Evolutionary conservation across 2,888 invertebrate species (phyloP).

Genomic region (Drosophila phalerata): DNA sequence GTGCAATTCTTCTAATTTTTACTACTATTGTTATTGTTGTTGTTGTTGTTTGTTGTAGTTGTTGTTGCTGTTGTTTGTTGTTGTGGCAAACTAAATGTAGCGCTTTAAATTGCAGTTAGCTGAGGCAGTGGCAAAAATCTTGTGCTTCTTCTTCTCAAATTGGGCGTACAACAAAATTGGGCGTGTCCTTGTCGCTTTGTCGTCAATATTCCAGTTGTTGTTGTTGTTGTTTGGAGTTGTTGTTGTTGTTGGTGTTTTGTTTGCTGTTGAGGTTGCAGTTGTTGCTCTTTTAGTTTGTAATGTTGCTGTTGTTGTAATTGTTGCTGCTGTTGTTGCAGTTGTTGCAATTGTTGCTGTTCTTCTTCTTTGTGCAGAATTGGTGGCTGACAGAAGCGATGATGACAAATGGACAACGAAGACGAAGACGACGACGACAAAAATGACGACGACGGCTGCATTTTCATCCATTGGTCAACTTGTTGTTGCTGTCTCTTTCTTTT

Average conservation of each 20-base stretch:
- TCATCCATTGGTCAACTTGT: slow-evolving; percentile 82
- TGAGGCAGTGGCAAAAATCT: slow-evolving; percentile 47
- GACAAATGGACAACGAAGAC: slow-evolving; percentile 82
- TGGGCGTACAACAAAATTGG: slow-evolving; percentile 35
- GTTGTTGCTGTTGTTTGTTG: slow-evolving; percentile 36
- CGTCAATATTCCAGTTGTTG: slow-evolving; percentile 16
- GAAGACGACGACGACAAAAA: slow-evolving; percentile 80
- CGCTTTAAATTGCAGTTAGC: slow-evolving; percentile 59
- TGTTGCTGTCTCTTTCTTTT: slow-evolving; percentile 29
- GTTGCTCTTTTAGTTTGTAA: slow-evolving; percentile 18
- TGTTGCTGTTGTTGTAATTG: slow-evolving; percentile 27
- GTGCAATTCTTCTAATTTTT: slow-evolving; percentile 35
- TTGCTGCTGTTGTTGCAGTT: slow-evolving; percentile 30
- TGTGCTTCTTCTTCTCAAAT: slow-evolving; percentile 18
- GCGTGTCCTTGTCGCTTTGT: slow-evolving; percentile 26
- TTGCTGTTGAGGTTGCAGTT: slow-evolving; percentile 5
- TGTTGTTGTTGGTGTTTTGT: slow-evolving; percentile 10
- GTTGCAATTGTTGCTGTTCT: slow-evolving; percentile 42
- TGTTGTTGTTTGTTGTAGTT: slow-evolving; percentile 31
- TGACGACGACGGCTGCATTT: slow-evolving; percentile 83
- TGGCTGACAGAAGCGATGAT: slow-evolving; percentile 76
- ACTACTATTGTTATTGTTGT: slow-evolving; percentile 33
- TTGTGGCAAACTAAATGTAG: slow-evolving; percentile 45
- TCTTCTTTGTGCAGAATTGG: slow-evolving; percentile 41
- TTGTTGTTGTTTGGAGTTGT: neutral